phyloP scores from a whole-genome alignment of 2,888 invertebrate genomes.

The Saturnia japonica region DNA sequence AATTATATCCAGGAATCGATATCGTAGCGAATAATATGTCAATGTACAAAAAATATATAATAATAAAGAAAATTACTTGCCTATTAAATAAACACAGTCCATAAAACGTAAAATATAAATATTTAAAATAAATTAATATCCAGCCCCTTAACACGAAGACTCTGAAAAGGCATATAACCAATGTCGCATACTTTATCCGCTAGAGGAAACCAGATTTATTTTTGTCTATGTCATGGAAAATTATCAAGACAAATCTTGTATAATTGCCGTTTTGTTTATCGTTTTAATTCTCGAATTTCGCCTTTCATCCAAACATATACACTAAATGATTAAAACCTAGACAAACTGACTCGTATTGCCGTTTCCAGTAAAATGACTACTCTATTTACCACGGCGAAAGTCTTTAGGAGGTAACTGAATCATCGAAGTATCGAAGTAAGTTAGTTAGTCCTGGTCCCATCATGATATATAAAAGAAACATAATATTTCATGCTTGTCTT shows the following conservation, averaged over 20 bases:
- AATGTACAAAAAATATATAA: too few species aligned
- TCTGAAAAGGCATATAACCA: conserved; percentile 7
- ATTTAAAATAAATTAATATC: not conserved
- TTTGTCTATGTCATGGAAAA: conserved; percentile 4
- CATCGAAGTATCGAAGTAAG: not conserved
- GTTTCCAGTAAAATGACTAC: not conserved
- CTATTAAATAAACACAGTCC: too few species aligned
- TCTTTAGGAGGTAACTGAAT: not conserved
- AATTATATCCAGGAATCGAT: too few species aligned
- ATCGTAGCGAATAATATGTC: too few species aligned
- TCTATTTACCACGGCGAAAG: too few species aligned
- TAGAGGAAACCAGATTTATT: conserved; percentile 14
- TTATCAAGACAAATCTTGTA: not conserved
- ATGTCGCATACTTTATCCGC: conserved; percentile 14
- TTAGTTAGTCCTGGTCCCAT: not conserved
- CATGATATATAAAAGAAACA: not conserved
- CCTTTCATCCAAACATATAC: not conserved
- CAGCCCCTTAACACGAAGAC: conserved; percentile 14
- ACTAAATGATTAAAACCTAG: not conserved
- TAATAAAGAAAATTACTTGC: too few species aligned
- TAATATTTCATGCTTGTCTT: not conserved
- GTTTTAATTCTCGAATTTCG: not conserved
- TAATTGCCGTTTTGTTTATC: not conserved
- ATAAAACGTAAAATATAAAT: not conserved
- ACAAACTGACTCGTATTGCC: not conserved